These are phyloP conservation scores for Ophion ventricosus DNA, from an alignment of 2,888 invertebrate species.

Conservation along the genomic window DNA sequence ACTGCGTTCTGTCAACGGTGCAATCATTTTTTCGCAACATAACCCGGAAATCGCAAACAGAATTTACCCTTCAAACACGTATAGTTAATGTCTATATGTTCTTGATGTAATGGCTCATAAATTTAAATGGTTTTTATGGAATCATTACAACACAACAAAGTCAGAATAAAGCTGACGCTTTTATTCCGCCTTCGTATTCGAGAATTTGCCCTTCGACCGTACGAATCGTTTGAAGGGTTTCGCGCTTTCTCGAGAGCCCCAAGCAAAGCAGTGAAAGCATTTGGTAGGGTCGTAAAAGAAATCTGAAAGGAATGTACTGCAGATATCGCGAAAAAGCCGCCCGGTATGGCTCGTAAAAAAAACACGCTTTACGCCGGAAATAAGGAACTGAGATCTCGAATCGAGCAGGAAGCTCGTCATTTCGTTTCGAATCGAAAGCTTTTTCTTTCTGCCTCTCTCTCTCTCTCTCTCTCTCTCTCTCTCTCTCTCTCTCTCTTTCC, in stretches of 20 bases:
- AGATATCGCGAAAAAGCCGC: neutral
- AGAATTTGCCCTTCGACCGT: neutral
- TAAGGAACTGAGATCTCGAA: constrained; percentile 19
- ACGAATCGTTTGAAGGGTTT: constrained; percentile 17
- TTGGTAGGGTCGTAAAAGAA: neutral
- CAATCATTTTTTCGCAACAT: too few relatives aligned
- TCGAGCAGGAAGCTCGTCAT: constrained; percentile 5
- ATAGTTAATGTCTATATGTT: neutral
- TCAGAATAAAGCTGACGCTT: constrained; percentile 7
- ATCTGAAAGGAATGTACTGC: neutral
- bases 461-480: neutral
- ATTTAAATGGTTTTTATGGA: constrained; percentile 9
- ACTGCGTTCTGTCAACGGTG: too few relatives aligned
- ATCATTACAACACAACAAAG: neutral
- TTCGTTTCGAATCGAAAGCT: constrained; percentile 1
- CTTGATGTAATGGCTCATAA: neutral
- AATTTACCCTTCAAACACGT: neutral
- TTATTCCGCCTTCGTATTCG: neutral
- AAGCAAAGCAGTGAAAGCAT: neutral
- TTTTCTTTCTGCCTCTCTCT: too few relatives aligned
- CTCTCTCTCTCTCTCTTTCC: neutral
- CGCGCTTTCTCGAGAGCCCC: neutral
- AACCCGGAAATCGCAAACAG: too few relatives aligned
- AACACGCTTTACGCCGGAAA: neutral
- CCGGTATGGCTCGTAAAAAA: neutral